These are phyloP conservation scores for Panthera leo DNA, from an alignment of 2,113 vertebrate species.

Conservation along the genomic window DNA sequence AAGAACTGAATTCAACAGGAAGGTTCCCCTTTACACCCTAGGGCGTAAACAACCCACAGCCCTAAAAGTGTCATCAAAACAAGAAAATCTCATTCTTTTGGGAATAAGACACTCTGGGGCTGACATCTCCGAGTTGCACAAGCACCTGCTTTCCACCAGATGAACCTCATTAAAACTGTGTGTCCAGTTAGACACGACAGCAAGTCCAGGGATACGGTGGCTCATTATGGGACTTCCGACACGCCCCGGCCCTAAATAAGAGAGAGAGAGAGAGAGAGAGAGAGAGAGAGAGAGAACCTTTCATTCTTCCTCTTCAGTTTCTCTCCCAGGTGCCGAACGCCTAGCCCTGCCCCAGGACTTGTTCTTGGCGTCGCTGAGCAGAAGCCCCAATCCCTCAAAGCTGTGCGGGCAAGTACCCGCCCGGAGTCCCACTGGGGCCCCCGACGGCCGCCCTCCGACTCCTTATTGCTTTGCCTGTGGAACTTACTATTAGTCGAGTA, in stretches of 20 bases:
- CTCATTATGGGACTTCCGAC: not conserved
- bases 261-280: too few relatives aligned
- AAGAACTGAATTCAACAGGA: not conserved
- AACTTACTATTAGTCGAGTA: not conserved
- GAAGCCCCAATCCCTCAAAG: not conserved
- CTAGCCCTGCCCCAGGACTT: not conserved
- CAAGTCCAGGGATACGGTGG: not conserved
- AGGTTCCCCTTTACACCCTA: not conserved
- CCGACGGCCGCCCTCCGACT: too few relatives aligned
- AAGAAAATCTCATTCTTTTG: not conserved
- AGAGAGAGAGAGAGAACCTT: not conserved
- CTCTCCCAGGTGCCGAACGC: not conserved
- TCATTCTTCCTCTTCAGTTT: too few relatives aligned
- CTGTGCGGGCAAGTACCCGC: too few relatives aligned
- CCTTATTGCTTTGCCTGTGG: not conserved
- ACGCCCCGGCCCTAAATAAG: not conserved
- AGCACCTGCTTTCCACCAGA: not conserved
- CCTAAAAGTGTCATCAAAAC: not conserved
- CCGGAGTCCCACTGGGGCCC: not conserved
- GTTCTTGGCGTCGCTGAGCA: not conserved
- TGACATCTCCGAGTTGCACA: accelerated
- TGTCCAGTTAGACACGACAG: not conserved
- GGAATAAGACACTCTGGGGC: accelerated
- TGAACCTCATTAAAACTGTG: not conserved
- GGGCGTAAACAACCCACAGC: not conserved